These are phyloP conservation scores for Cephonodes hylas DNA, from an alignment of 2,888 invertebrate genomes.

Conservation along the genomic window DNA sequence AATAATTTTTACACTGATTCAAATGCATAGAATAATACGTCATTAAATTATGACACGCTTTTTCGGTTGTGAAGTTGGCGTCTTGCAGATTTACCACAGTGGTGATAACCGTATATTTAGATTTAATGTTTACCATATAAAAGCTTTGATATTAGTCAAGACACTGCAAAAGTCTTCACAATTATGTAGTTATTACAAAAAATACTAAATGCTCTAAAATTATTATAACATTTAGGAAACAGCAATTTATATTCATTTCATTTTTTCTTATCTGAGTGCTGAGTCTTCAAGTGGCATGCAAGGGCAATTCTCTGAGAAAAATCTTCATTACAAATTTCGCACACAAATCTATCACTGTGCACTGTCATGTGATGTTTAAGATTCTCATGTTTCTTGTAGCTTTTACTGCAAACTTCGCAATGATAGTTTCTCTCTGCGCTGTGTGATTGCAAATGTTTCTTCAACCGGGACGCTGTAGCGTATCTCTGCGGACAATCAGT, in stretches of 20 bases:
- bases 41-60: too few species aligned
- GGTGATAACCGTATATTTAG: too few species aligned
- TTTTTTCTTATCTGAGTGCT: conserved; percentile 47
- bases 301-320: conserved; percentile 72
- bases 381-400: conserved; percentile 37
- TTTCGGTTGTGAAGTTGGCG: too few species aligned
- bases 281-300: conserved; percentile 62
- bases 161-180: too few species aligned
- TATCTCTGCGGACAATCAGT: conserved; percentile 53
- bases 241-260: neutral
- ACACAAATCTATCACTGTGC: conserved; percentile 69
- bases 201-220: too few species aligned
- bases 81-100: too few species aligned
- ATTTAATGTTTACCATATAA: too few species aligned
- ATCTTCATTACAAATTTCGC: conserved; percentile 60
- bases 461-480: conserved; percentile 52
- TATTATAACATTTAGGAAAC: neutral
- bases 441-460: conserved; percentile 62
- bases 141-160: too few species aligned
- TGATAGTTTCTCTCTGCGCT: conserved; percentile 52
- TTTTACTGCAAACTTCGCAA: conserved; percentile 72
- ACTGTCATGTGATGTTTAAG: conserved; percentile 59
- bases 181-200: too few species aligned
- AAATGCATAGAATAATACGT: too few species aligned
- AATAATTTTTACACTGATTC: too few species aligned